These are phyloP conservation scores for Xylocopa sonorina DNA, from an alignment of 1,140 invertebrate species.

Conservation along the genomic window DNA sequence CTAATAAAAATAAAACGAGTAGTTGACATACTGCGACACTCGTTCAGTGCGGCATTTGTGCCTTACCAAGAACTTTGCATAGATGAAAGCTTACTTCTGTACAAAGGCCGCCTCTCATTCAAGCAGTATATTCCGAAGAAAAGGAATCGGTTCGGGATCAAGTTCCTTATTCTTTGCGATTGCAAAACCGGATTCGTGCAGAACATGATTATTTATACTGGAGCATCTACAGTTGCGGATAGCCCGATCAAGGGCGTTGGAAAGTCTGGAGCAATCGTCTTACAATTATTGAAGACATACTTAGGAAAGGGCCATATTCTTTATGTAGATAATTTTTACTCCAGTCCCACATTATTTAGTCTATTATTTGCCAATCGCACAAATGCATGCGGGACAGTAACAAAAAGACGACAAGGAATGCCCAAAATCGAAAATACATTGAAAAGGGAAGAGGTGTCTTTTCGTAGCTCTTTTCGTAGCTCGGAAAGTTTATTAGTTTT, in stretches of 20 bases:
- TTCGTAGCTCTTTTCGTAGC: slow-evolving; percentile 34
- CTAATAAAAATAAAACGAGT: slow-evolving; percentile 45
- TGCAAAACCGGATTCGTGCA: slow-evolving; percentile 68
- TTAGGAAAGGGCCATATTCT: slow-evolving; percentile 67
- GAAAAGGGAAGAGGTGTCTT: slow-evolving; percentile 57
- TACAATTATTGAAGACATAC: too few species aligned
- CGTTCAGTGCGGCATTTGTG: slow-evolving; percentile 49
- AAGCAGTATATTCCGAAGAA: slow-evolving; percentile 74
- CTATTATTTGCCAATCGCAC: slow-evolving; percentile 68
- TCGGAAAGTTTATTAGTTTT: slow-evolving; percentile 63
- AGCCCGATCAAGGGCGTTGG: slow-evolving; percentile 53
- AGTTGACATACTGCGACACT: slow-evolving; percentile 40
- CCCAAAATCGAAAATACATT: slow-evolving; percentile 24
- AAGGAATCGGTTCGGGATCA: slow-evolving; percentile 57
- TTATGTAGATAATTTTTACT: slow-evolving; percentile 77
- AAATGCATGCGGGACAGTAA: slow-evolving; percentile 71
- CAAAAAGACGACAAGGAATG: slow-evolving; percentile 29
- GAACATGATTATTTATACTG: slow-evolving; percentile 70
- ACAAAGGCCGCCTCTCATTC: too few species aligned
- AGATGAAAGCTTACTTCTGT: too few species aligned
- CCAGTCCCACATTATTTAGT: slow-evolving; percentile 68
- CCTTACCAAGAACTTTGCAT: too few species aligned
- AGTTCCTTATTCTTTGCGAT: slow-evolving; percentile 70
- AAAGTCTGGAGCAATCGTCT: slow-evolving; percentile 65
- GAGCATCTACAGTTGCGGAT: slow-evolving; percentile 47